Evolutionary conservation across 2,888 invertebrate species (phyloP).

Genomic region (Pyrochroa serraticornis): DNA sequence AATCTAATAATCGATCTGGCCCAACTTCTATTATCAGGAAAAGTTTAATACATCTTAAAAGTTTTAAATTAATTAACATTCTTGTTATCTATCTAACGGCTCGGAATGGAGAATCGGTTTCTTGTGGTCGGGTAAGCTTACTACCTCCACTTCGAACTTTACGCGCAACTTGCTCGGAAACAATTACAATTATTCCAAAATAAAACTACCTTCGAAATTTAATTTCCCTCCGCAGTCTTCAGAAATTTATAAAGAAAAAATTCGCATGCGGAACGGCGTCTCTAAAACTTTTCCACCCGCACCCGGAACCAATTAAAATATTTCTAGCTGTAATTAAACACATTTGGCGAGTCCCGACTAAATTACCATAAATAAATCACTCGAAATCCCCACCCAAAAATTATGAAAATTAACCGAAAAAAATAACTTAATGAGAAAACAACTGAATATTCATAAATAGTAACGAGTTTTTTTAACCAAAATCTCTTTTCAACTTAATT

Average conservation of each 20-base stretch:
- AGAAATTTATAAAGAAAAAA: slow-evolving; percentile 24
- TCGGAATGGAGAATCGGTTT: slow-evolving; percentile 51
- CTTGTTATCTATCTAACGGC: slow-evolving; percentile 53
- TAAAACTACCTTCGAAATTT: slow-evolving; percentile 39
- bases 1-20: slow-evolving; percentile 34
- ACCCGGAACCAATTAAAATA: neutral
- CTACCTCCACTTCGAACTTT: slow-evolving; percentile 35
- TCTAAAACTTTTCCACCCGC: neutral
- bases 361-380: slow-evolving; percentile 14
- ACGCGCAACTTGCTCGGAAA: slow-evolving; percentile 36
- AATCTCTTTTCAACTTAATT: slow-evolving; percentile 29
- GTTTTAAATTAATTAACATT: slow-evolving; percentile 57
- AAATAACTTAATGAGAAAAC: slow-evolving; percentile 32
- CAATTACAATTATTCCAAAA: slow-evolving; percentile 43
- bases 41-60: slow-evolving; percentile 49
- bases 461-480: slow-evolving; percentile 29
- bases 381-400: slow-evolving; percentile 9
- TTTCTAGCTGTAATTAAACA: neutral
- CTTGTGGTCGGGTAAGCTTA: slow-evolving; percentile 39
- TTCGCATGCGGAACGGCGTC: neutral
- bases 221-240: slow-evolving; percentile 32
- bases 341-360: neutral
- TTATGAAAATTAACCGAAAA: slow-evolving; percentile 30
- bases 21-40: slow-evolving; percentile 42
- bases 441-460: slow-evolving; percentile 34